Percentiles rank a stretch among this genome's conserved stretches.
Conservation (phyloP, 2,113 vertebrate genomes). For the Oreochromis niloticus region DNA sequence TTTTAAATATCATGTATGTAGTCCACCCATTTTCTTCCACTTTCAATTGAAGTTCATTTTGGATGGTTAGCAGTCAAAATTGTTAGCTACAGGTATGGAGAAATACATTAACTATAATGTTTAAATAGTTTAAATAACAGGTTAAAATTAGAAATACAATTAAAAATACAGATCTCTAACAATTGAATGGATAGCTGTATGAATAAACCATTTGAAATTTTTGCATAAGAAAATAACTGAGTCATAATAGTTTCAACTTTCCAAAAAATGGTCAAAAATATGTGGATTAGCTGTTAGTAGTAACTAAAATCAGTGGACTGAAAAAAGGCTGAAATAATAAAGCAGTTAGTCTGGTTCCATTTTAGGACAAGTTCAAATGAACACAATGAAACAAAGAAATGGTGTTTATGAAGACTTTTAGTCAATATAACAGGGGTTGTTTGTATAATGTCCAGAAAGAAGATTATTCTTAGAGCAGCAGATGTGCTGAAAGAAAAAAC, state of each 20-base stretch:
- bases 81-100: not conserved
- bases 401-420: not conserved
- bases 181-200: not conserved
- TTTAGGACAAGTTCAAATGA: not conserved
- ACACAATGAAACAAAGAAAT: fast-evolving
- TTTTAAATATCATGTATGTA: not conserved
- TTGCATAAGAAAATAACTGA: not conserved
- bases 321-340: not conserved
- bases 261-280: fast-evolving
- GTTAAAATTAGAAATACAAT: not conserved
- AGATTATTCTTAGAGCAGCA: not conserved
- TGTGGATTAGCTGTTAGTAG: not conserved
- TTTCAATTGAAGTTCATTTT: not conserved
- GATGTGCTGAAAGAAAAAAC: not conserved
- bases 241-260: not conserved
- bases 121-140: not conserved
- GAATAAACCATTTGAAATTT: not conserved
- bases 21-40: not conserved
- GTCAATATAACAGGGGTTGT: not conserved
- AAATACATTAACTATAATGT: not conserved
- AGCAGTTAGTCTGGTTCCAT: not conserved
- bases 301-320: not conserved
- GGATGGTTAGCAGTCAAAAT: not conserved
- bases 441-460: not conserved
- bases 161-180: not conserved